phyloP scores from a whole-genome alignment of 2,888 invertebrate genomes.

The Tortrix viridana region DNA sequence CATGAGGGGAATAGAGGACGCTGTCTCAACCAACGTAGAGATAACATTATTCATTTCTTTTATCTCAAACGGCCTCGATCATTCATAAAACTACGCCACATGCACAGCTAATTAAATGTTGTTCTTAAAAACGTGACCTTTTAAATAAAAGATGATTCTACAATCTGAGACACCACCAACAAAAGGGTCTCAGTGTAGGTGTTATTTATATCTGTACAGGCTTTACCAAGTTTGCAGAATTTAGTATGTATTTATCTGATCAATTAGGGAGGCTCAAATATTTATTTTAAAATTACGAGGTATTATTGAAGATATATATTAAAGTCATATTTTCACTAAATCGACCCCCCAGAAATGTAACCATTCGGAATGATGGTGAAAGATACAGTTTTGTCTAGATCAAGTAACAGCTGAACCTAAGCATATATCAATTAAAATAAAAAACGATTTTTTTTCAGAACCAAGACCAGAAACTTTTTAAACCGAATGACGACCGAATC shows the following conservation, averaged over 20 bases:
- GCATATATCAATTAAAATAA: no score
- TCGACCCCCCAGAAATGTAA: neutral
- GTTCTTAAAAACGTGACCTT: conserved; percentile 6
- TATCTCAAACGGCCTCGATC: conserved; percentile 19
- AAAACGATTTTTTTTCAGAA: no score
- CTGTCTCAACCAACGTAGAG: conserved; percentile 18
- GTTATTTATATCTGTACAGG: conserved; percentile 29
- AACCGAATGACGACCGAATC: no score
- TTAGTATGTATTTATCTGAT: conserved; percentile 19
- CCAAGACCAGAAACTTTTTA: no score
- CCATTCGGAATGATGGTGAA: neutral
- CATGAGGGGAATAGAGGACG: conserved; percentile 30
- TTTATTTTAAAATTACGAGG: neutral
- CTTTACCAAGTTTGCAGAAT: conserved; percentile 17
- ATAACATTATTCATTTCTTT: conserved; percentile 30
- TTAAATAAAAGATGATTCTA: conserved; percentile 12
- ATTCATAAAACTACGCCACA: conserved; percentile 6
- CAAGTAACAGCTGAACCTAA: no score
- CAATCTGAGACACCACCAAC: conserved; percentile 3
- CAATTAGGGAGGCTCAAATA: conserved; percentile 18
- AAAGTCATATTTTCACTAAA: no score
- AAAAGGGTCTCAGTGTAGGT: conserved; percentile 18
- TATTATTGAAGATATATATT: no score
- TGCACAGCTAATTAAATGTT: conserved; percentile 16
- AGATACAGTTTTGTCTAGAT: no score